Percentiles rank a stretch among this genome's conserved stretches.
These are phyloP conservation scores for Molossus alvarezi DNA, from an alignment of 2,797 vertebrate genomes.

Conservation along the genomic window DNA sequence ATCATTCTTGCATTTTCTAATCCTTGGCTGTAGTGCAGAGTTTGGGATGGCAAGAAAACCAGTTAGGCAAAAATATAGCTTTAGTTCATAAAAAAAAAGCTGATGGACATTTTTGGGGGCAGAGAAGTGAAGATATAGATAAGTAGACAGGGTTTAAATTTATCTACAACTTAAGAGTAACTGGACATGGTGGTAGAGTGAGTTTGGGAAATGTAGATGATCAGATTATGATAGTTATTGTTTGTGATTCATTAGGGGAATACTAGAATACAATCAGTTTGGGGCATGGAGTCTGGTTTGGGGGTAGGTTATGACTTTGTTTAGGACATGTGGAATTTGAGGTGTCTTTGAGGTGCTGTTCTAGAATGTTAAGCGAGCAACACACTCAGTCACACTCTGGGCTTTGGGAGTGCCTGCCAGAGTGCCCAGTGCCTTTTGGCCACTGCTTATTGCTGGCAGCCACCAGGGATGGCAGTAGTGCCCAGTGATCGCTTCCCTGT, in stretches of 20 bases:
- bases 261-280: neutral
- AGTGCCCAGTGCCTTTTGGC: neutral
- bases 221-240: neutral
- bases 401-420: neutral
- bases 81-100: neutral
- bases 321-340: neutral
- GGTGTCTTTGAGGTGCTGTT: neutral
- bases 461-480: neutral
- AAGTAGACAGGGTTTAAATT: neutral
- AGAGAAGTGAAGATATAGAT: neutral
- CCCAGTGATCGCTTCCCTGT: neutral
- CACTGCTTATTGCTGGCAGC: neutral
- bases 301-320: neutral
- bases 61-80: neutral
- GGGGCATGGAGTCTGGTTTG: neutral
- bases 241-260: neutral
- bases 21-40: neutral
- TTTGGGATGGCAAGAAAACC: neutral
- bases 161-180: neutral
- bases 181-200: neutral
- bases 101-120: neutral
- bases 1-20: neutral
- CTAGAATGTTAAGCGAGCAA: neutral
- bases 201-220: neutral
- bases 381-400: fast-evolving